A percentile compares a stretch with the other conserved stretches of the same genome.
Conservation (phyloP, 2,797 vertebrate species). For the Cuniculus paca region DNA sequence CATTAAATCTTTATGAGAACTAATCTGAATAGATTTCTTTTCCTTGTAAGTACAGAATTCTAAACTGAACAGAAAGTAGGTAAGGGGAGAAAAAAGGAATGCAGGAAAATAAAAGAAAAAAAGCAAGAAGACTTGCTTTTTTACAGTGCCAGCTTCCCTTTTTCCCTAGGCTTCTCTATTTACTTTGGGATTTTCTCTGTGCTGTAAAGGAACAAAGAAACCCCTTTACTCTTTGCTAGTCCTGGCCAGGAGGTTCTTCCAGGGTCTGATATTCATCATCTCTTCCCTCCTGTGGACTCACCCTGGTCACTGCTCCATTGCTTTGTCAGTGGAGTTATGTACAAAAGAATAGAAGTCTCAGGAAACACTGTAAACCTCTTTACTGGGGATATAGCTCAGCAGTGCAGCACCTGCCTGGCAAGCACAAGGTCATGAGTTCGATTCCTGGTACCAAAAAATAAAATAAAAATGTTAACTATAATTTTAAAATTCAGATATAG, state of each 20-base stretch:
- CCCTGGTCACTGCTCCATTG: not conserved
- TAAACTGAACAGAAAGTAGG: not conserved
- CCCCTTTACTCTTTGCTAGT: not conserved
- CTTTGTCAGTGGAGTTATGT: not conserved
- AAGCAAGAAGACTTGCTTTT: not conserved
- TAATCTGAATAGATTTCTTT: slow-evolving; percentile 49
- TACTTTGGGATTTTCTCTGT: not conserved
- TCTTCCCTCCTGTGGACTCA: not conserved
- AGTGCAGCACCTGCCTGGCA: no score
- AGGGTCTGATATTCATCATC: not conserved
- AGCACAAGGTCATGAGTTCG: no score
- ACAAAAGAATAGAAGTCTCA: slow-evolving; percentile 5
- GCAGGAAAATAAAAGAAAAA: not conserved
- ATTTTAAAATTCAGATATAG: not conserved
- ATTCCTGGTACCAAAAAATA: no score
- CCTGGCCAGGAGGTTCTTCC: not conserved
- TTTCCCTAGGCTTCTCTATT: not conserved
- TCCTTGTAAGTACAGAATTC: not conserved
- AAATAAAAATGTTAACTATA: slow-evolving; percentile 33
- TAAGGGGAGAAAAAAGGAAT: not conserved
- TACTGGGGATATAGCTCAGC: no score
- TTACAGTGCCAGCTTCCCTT: not conserved
- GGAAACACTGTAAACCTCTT: not conserved
- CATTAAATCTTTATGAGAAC: not conserved
- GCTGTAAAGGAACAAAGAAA: not conserved